Evolutionary conservation across 1,140 invertebrate species (phyloP), one percentile per base, ranked within the genome.

Genomic region (Calliopsis andreniformis): DNA sequence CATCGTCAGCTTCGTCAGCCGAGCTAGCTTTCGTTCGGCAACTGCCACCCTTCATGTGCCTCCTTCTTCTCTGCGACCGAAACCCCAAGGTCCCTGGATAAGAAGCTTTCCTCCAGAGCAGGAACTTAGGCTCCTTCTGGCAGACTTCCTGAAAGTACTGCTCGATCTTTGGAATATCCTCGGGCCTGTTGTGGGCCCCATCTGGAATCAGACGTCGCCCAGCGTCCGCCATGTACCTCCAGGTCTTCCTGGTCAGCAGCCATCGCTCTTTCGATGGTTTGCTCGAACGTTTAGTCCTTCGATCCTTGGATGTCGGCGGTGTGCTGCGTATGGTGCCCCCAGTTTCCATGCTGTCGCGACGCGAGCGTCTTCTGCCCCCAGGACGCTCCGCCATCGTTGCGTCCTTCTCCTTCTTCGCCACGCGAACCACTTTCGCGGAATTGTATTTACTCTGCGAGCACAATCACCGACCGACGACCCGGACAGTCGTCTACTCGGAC

Each of bases 211-310:
- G 92, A 84, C 95, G 95, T 51, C 96, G 94, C n/a, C 96, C 96
- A 14, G 96, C 96, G 84, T 97, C 96, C 0, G 96, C 94, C 97
- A 98, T 98, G 88, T 97, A 97, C 72, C 96, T 93, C 97, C 97
- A 97, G 23, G 97, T 97, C 91, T 97, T 97, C 32, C 96, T 92
- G 6, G 96, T 97, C 25, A 97, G 92, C 39, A 97, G 92, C 97
- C 97, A 98, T 91, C 97, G 93, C 89, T 97, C 96, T 82, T 95
- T 94, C 49, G 93, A 92, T 51, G 93, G 93, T 66, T 94, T 95
- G 51, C 80, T 84, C 23, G 89, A 56, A 2, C 88, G 75, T 64
- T 90, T 89, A 0, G 86, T 83, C 25, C 89, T 84, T 2, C 89
- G 84, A n/a, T 92, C 91, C 73, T 88, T 91, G 3, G 89, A 88